phyloP scores from a whole-genome alignment of 1,140 invertebrate species.

The Frieseomelitta varia region DNA sequence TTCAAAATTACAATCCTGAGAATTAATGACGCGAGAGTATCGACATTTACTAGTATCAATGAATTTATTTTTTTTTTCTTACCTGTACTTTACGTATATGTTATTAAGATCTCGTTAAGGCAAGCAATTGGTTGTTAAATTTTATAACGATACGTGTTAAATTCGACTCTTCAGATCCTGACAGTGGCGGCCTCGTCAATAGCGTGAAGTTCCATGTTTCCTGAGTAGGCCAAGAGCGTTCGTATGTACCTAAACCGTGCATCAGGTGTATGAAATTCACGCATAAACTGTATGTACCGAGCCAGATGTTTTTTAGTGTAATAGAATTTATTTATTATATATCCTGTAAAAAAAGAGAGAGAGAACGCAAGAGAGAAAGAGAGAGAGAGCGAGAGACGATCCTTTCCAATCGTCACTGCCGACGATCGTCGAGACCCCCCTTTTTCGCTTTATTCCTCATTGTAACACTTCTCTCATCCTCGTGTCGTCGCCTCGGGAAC shows the following conservation, averaged over 20 bases:
- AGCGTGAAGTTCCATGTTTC: conserved; percentile 43
- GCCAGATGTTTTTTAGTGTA: conserved; percentile 67
- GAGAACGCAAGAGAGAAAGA: background rate
- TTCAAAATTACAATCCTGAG: background rate
- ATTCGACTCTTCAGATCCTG: background rate
- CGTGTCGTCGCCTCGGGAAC: conserved; percentile 19
- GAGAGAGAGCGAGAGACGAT: conserved; percentile 19
- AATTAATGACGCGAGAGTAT: background rate
- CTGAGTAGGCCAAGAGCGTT: conserved; percentile 59
- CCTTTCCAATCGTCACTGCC: conserved; percentile 48
- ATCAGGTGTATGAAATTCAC: conserved; percentile 57
- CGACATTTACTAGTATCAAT: background rate
- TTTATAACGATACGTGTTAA: too few species aligned
- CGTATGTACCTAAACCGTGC: conserved; percentile 62
- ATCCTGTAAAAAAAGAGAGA: background rate
- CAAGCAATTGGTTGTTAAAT: too few species aligned
- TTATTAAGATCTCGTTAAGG: too few species aligned
- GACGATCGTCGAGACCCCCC: conserved; percentile 18
- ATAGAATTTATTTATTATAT: conserved; percentile 73
- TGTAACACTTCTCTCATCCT: background rate
- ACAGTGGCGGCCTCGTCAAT: background rate
- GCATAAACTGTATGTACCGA: conserved; percentile 65
- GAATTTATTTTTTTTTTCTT: too few species aligned
- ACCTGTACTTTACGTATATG: too few species aligned
- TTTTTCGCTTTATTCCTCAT: background rate